A percentile compares a stretch with the other conserved stretches of the same genome.
Conservation (phyloP, 2,113 vertebrate genomes). For the Notarius lentiginosus region DNA sequence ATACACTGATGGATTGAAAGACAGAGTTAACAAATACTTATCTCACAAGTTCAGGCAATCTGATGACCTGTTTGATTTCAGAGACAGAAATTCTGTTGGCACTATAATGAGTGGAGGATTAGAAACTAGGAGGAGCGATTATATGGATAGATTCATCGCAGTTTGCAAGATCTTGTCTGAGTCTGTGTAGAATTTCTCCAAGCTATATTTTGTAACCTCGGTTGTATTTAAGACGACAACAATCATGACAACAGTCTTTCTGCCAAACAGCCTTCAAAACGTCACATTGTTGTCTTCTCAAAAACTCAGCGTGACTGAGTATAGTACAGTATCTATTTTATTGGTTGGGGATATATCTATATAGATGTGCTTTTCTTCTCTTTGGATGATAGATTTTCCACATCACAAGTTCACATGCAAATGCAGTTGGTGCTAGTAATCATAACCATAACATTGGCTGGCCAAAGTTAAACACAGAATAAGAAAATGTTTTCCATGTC, state of each 20-base stretch:
- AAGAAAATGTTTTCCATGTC: no score
- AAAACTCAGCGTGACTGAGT: background rate
- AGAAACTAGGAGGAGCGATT: background rate
- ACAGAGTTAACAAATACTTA: background rate
- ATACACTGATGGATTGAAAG: background rate
- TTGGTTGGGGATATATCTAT: no score
- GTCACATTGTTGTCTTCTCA: background rate
- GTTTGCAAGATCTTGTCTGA: background rate
- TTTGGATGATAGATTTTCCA: background rate
- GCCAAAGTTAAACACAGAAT: no score
- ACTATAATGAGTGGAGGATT: background rate
- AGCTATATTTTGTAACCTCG: background rate
- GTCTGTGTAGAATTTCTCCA: background rate
- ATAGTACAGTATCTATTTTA: background rate
- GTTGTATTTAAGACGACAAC: background rate
- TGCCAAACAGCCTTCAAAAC: background rate
- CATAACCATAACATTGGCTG: no score
- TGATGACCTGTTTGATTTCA: background rate
- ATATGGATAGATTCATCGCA: background rate
- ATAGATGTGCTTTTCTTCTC: background rate
- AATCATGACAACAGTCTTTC: background rate
- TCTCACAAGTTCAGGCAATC: background rate
- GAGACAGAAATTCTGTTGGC: background rate
- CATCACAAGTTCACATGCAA: background rate
- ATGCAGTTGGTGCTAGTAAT: no score